Conservation (phyloP, 1,140 invertebrate species). For the Oreohelix idahoensis region DNA sequence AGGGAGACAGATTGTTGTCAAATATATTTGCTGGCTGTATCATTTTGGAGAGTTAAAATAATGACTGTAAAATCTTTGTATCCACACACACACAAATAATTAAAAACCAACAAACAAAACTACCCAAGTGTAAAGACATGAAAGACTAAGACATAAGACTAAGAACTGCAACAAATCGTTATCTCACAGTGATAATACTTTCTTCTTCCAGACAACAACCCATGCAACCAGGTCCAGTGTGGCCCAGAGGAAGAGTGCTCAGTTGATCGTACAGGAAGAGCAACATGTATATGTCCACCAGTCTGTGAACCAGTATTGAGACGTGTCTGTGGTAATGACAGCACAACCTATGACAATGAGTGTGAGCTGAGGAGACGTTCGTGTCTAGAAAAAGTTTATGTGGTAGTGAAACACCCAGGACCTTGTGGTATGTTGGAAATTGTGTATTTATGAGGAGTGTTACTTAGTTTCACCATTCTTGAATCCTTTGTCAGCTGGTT, state of each 20-base stretch:
- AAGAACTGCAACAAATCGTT: too few species aligned
- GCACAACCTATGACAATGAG: conserved; percentile 80
- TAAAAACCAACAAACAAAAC: too few species aligned
- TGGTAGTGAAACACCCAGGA: conserved; percentile 74
- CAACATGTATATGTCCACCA: conserved; percentile 85
- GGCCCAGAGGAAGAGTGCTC: conserved; percentile 83
- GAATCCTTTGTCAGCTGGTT: too few species aligned
- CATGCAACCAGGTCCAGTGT: conserved; percentile 61
- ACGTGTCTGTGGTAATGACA: conserved; percentile 76
- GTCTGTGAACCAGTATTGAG: conserved; percentile 84
- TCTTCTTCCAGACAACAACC: conserved; percentile 56
- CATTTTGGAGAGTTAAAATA: too few species aligned
- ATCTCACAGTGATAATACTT: too few species aligned
- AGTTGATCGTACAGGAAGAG: conserved; percentile 87
- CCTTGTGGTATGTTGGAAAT: conserved; percentile 36
- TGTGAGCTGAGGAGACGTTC: conserved; percentile 80
- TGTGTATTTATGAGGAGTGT: not conserved
- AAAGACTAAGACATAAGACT: too few species aligned
- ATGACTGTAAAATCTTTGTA: too few species aligned
- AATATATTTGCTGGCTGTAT: too few species aligned
- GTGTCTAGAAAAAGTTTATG: conserved; percentile 78
- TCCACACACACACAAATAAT: too few species aligned
- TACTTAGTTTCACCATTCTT: too few species aligned
- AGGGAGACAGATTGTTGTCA: too few species aligned
- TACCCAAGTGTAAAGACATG: too few species aligned